phyloP scores from a whole-genome alignment of 2,888 invertebrate species.

The Lasioglossum oenotherae region DNA sequence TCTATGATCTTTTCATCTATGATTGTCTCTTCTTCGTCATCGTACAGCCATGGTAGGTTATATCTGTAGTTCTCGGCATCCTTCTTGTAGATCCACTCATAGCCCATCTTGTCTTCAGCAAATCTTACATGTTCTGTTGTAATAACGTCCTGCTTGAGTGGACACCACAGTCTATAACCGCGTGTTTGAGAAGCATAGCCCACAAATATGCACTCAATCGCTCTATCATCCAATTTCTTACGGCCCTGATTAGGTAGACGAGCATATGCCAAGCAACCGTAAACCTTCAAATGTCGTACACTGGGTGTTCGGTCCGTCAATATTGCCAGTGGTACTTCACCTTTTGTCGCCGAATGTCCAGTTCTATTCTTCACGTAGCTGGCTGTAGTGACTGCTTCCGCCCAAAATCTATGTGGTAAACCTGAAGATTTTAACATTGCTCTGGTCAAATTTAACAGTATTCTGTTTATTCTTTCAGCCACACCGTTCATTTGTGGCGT shows the following conservation, averaged over 20 bases:
- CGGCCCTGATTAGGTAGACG: conserved; percentile 1
- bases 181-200: not conserved
- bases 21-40: not conserved
- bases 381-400: not conserved
- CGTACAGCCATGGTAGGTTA: not conserved
- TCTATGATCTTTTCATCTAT: not conserved
- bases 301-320: not conserved
- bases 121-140: conserved; percentile 11
- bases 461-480: not conserved
- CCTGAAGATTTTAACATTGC: not conserved
- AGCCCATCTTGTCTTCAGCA: not conserved
- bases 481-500: not conserved
- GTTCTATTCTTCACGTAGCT: not conserved
- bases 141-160: not conserved
- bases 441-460: not conserved
- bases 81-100: not conserved
- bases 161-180: conserved; percentile 16
- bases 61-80: not conserved
- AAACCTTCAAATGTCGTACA: conserved; percentile 3
- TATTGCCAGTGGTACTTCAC: not conserved
- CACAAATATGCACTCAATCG: too few relatives aligned
- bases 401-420: not conserved
- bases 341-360: not conserved
- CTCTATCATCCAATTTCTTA: not conserved
- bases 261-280: conserved; percentile 7